Evolutionary conservation across 1,140 invertebrate genomes (phyloP).

Genomic region (Phenacoccus solenopsis): DNA sequence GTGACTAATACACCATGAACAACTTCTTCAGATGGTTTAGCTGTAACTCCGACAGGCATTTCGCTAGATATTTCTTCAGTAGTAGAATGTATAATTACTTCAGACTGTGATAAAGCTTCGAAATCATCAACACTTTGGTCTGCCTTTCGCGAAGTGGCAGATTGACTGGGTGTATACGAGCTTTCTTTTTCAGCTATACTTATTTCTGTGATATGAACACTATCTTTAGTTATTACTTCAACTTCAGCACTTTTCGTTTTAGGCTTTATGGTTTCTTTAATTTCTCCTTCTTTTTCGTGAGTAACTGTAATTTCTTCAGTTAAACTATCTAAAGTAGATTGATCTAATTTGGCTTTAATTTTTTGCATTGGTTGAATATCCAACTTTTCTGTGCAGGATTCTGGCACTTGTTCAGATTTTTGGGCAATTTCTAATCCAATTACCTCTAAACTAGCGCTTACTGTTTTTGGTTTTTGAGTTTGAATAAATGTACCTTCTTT

Average conservation of each 20-base stretch:
- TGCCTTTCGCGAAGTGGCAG: slow-evolving; percentile 25
- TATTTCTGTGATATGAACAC: slow-evolving; percentile 24
- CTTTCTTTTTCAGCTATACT: slow-evolving; percentile 25
- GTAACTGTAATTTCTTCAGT: slow-evolving; percentile 19
- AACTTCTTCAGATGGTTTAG: slow-evolving; percentile 15
- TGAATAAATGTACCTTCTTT: slow-evolving; percentile 12
- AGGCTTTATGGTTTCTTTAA: neutral
- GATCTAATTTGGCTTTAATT: slow-evolving; percentile 28
- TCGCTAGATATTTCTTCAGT: slow-evolving; percentile 28
- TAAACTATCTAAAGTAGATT: slow-evolving; percentile 25
- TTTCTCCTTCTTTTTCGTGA: slow-evolving; percentile 15
- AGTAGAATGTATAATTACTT: slow-evolving; percentile 22
- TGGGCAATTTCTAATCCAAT: slow-evolving; percentile 10
- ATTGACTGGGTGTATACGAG: slow-evolving; percentile 21
- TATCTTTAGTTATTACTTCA: slow-evolving; percentile 24
- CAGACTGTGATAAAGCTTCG: slow-evolving; percentile 26
- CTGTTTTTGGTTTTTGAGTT: neutral
- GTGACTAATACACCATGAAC: neutral
- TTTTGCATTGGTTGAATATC: slow-evolving; percentile 26
- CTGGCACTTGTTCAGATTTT: neutral
- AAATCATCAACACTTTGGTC: slow-evolving; percentile 23
- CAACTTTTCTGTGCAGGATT: slow-evolving; percentile 25
- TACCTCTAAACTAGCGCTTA: neutral
- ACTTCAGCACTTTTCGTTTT: slow-evolving; percentile 21
- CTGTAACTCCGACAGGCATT: slow-evolving; percentile 25